Percentiles rank a stretch among this genome's conserved stretches.
phyloP scores from a whole-genome alignment of 2,113 vertebrate species.

The Cromileptes altivelis region DNA sequence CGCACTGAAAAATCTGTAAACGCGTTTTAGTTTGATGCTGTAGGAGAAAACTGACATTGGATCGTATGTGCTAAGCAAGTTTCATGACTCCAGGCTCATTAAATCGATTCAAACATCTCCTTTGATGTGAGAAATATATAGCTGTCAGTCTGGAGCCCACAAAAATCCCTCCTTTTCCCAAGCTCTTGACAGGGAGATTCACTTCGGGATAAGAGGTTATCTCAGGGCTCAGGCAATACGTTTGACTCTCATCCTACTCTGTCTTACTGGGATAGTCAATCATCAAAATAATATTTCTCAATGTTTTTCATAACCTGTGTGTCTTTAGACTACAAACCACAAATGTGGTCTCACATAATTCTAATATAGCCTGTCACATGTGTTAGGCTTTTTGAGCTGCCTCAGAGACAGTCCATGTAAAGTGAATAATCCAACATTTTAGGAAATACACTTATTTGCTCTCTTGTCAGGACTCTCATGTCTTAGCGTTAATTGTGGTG shows the following conservation, averaged over 20 bases:
- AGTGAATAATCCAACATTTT: background rate
- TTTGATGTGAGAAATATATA: slow-evolving; percentile 68
- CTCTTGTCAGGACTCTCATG: slow-evolving; percentile 10
- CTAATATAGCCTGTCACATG: background rate
- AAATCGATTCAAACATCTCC: slow-evolving; percentile 57
- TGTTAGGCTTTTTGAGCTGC: background rate
- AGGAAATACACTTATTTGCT: background rate
- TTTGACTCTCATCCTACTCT: slow-evolving; percentile 6
- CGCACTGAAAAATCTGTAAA: background rate
- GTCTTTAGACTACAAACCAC: background rate
- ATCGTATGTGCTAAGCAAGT: slow-evolving; percentile 43
- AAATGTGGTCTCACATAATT: background rate
- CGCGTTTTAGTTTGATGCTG: slow-evolving; percentile 43
- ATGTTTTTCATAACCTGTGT: background rate
- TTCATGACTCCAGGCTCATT: slow-evolving; percentile 56
- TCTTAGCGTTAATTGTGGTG: background rate
- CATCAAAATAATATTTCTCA: background rate
- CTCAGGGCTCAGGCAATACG: slow-evolving; percentile 10
- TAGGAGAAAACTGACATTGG: slow-evolving; percentile 49
- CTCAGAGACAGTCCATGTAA: background rate
- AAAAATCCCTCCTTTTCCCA: slow-evolving; percentile 25
- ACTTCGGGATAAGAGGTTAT: slow-evolving; percentile 40
- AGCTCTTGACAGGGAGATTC: slow-evolving; percentile 37
- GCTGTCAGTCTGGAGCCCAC: slow-evolving; percentile 40
- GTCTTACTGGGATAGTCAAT: slow-evolving; percentile 24